Percentiles rank a stretch among this genome's conserved stretches.
Evolutionary conservation across 2,797 vertebrate species (phyloP).

Genomic region (Sardinella longiceps): DNA sequence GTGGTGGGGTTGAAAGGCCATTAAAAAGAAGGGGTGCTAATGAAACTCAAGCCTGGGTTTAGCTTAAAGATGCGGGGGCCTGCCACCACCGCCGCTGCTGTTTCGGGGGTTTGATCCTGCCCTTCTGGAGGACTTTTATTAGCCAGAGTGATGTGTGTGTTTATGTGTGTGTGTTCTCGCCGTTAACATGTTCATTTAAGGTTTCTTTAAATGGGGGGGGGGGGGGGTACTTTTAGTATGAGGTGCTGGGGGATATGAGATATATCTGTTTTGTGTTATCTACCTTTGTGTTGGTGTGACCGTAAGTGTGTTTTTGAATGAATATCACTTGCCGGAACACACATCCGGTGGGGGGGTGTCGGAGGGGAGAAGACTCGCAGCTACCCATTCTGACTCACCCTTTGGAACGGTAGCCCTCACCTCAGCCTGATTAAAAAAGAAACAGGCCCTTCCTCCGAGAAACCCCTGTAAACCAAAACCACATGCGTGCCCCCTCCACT

Average conservation of each 20-base stretch:
- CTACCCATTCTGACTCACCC: background rate
- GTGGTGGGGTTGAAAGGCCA: background rate
- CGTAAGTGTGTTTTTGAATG: background rate
- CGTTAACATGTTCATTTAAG: constrained; percentile 14
- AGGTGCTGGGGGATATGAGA: background rate
- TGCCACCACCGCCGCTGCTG: background rate
- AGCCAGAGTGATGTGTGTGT: constrained; percentile 18
- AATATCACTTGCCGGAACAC: background rate
- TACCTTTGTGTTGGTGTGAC: background rate
- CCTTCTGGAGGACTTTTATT: constrained; percentile 17
- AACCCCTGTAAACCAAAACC: constrained; percentile 69
- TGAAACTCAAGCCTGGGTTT: constrained; percentile 68
- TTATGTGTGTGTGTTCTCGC: constrained; percentile 23
- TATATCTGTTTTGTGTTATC: background rate
- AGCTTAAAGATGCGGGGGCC: constrained; percentile 46
- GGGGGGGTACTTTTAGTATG: background rate
- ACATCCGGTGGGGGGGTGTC: background rate
- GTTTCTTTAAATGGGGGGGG: background rate
- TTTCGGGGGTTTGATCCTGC: background rate
- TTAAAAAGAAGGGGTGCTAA: constrained; percentile 59
- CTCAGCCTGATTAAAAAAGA: constrained; percentile 45
- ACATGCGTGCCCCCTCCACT: constrained; percentile 63
- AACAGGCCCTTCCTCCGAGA: constrained; percentile 38
- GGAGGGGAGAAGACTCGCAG: background rate
- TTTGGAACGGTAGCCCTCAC: constrained; percentile 39